Evolutionary conservation across 2,797 vertebrate species (phyloP).

Genomic region (Epinephelus awoara): DNA sequence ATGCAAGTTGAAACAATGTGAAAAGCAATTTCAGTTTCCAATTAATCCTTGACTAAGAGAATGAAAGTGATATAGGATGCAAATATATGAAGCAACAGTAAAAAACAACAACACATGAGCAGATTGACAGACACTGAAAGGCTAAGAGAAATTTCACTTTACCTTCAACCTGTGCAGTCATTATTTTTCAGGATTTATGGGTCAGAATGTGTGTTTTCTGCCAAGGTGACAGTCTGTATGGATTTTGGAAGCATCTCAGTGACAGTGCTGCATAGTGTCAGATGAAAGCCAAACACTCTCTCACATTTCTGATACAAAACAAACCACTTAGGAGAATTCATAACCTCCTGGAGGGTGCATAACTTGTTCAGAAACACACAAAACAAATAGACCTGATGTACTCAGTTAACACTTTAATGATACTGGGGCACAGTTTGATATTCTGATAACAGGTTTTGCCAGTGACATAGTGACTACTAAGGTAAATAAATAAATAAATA

Average conservation of each 20-base stretch:
- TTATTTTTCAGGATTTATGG: constrained; percentile 31
- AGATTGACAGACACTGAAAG: background rate
- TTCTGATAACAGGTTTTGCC: background rate
- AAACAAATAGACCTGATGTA: constrained; percentile 12
- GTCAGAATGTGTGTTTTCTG: constrained; percentile 31
- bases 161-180: constrained; percentile 12
- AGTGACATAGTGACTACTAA: too few relatives aligned
- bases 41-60: constrained; percentile 69
- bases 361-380: constrained; percentile 2
- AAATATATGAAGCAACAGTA: constrained; percentile 48
- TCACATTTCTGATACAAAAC: constrained; percentile 60
- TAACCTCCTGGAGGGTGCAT: constrained; percentile 22
- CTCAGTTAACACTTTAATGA: background rate
- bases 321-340: constrained; percentile 48
- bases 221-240: constrained; percentile 21
- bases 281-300: constrained; percentile 47
- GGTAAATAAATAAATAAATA: too few relatives aligned
- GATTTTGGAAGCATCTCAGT: constrained; percentile 41
- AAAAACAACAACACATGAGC: constrained; percentile 9
- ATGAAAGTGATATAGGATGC: constrained; percentile 57
- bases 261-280: constrained; percentile 7
- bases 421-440: background rate
- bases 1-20: constrained; percentile 78
- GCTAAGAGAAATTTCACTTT: background rate
- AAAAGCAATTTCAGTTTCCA: constrained; percentile 81